These are phyloP conservation scores for Urocolius indicus DNA, from an alignment of 2,113 vertebrate genomes.

Conservation along the genomic window DNA sequence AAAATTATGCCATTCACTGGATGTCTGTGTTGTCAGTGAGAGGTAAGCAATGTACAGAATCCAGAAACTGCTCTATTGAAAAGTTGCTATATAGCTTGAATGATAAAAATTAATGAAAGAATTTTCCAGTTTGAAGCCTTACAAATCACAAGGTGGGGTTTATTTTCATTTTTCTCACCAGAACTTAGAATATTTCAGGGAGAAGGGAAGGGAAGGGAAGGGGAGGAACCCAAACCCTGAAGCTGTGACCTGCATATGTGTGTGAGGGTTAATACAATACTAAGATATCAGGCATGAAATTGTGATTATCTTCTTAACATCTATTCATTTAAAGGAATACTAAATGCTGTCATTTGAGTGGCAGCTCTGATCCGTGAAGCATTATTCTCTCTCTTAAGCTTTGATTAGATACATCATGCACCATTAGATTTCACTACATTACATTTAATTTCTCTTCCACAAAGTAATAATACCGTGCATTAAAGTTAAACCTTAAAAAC, in stretches of 20 bases:
- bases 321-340: slow-evolving; percentile 43
- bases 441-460: slow-evolving; percentile 45
- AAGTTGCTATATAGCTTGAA: not conserved
- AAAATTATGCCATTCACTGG: not conserved
- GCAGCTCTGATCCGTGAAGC: slow-evolving; percentile 22
- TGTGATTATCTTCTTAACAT: slow-evolving; percentile 29
- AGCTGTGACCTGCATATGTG: not conserved
- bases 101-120: not conserved
- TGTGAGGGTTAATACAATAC: not conserved
- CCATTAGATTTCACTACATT: slow-evolving; percentile 26
- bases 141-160: not conserved
- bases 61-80: not conserved
- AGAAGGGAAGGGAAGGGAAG: accelerated
- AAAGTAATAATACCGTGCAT: slow-evolving; percentile 39
- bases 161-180: not conserved
- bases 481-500: slow-evolving; percentile 54
- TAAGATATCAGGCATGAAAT: not conserved
- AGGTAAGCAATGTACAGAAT: not conserved
- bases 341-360: slow-evolving; percentile 21
- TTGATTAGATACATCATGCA: slow-evolving; percentile 42
- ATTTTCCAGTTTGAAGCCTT: not conserved
- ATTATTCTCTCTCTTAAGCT: slow-evolving; percentile 41
- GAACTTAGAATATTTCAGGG: not conserved
- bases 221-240: not conserved
- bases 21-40: not conserved